These are phyloP conservation scores for Alloscopus bannaensis DNA, from an alignment of 2,888 invertebrate genomes.

Conservation along the genomic window DNA sequence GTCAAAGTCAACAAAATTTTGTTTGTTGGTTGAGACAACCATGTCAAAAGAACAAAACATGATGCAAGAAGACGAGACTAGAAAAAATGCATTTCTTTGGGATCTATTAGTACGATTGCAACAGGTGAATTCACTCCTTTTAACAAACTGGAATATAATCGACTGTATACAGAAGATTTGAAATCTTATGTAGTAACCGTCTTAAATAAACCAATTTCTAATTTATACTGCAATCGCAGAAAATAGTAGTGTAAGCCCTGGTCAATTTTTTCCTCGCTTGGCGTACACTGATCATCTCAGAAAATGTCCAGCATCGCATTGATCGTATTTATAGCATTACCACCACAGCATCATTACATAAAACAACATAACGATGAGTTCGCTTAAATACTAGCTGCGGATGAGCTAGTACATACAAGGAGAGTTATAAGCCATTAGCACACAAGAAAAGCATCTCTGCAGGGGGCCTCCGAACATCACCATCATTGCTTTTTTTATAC, in stretches of 20 bases:
- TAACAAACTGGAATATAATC: no score
- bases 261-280: no score
- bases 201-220: no score
- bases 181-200: no score
- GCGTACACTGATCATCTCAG: no score
- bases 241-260: no score
- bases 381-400: neutral
- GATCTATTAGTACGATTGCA: no score
- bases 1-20: slow-evolving; percentile 17
- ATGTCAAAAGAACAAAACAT: slow-evolving; percentile 14
- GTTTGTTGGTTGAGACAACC: slow-evolving; percentile 24
- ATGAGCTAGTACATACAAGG: slow-evolving; percentile 5
- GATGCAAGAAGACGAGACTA: neutral
- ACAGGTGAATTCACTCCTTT: no score
- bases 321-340: slow-evolving; percentile 11
- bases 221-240: no score
- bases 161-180: no score
- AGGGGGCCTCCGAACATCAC: slow-evolving; percentile 35
- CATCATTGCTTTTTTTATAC: slow-evolving; percentile 18
- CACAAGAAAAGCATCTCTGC: slow-evolving; percentile 47
- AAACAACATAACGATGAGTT: slow-evolving; percentile 18
- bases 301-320: no score
- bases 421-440: slow-evolving; percentile 51
- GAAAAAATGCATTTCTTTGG: neutral
- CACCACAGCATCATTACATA: slow-evolving; percentile 17